These are phyloP conservation scores for Matsumurasca onukii DNA, from an alignment of 1,140 invertebrate species.

Conservation along the genomic window DNA sequence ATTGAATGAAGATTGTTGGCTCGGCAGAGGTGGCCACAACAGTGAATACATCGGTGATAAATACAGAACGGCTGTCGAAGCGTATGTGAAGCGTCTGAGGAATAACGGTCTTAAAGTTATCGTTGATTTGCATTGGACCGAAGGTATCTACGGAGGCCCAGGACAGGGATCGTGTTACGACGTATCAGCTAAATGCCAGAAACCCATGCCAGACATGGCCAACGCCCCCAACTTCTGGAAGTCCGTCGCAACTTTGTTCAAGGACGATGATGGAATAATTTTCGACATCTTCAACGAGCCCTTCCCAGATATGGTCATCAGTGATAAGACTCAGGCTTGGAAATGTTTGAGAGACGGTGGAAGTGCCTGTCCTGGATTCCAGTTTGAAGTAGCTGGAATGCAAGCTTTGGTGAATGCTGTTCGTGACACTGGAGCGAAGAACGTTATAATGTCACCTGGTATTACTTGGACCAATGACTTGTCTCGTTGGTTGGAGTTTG, in stretches of 20 bases:
- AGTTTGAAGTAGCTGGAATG: neutral
- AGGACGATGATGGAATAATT: constrained; percentile 4
- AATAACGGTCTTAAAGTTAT: neutral
- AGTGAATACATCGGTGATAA: neutral
- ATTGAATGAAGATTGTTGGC: constrained; percentile 8
- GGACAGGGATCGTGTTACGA: neutral
- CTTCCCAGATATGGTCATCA: too few relatives aligned
- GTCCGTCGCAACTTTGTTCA: neutral
- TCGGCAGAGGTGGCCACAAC: neutral
- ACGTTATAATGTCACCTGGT: neutral
- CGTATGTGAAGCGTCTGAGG: neutral
- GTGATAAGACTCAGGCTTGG: neutral
- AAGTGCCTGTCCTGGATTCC: neutral
- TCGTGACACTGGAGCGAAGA: neutral
- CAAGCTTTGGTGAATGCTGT: constrained; percentile 1
- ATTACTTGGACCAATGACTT: neutral
- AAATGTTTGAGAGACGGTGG: constrained; percentile 5
- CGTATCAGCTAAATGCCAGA: constrained; percentile 6
- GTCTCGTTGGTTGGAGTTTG: neutral
- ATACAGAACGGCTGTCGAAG: neutral
- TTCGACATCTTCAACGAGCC: constrained; percentile 9
- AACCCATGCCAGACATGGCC: neutral
- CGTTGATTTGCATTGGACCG: neutral
- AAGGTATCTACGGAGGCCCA: neutral
- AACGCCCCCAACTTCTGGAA: constrained; percentile 1